phyloP scores from a whole-genome alignment of 1,140 invertebrate species.

The Pinna nobilis region DNA sequence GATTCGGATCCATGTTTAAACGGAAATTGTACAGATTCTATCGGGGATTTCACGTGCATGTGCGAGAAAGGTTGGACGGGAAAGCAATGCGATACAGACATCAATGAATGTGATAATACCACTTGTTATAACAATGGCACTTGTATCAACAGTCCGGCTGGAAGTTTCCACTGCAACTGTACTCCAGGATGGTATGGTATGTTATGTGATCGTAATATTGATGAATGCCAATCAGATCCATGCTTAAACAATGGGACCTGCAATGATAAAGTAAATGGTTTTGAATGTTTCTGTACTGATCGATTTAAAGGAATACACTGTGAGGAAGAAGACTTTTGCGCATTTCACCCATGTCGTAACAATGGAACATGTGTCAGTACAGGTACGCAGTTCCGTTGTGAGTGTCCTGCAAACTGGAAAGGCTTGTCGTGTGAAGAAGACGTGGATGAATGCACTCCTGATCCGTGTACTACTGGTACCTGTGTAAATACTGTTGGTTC shows the following conservation, averaged over 20 bases:
- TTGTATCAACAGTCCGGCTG: background rate
- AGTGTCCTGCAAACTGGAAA: conserved; percentile 85
- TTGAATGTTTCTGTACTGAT: conserved; percentile 92
- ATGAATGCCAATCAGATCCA: conserved; percentile 80
- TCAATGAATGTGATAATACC: conserved; percentile 29
- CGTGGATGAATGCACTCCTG: conserved; percentile 75
- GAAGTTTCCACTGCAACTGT: conserved; percentile 14
- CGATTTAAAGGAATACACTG: conserved; percentile 96
- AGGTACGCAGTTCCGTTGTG: conserved; percentile 88
- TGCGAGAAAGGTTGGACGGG: conserved; percentile 18
- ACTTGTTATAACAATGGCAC: conserved; percentile 11
- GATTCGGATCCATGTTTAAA: conserved; percentile 73
- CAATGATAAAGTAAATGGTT: conserved; percentile 93
- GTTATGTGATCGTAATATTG: conserved; percentile 18
- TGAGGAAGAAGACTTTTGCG: conserved; percentile 77
- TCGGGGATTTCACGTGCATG: conserved; percentile 34
- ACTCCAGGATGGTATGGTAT: conserved; percentile 2
- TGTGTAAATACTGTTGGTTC: conserved; percentile 7
- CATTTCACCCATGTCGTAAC: conserved; percentile 86
- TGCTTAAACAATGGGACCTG: conserved; percentile 96
- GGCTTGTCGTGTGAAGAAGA: conserved; percentile 91
- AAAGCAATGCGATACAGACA: conserved; percentile 20
- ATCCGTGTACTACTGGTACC: background rate
- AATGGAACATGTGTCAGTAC: conserved; percentile 89
- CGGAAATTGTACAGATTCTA: conserved; percentile 73